Evolutionary conservation across 2,797 vertebrate species (phyloP).

Genomic region (Anas flavirostris): DNA sequence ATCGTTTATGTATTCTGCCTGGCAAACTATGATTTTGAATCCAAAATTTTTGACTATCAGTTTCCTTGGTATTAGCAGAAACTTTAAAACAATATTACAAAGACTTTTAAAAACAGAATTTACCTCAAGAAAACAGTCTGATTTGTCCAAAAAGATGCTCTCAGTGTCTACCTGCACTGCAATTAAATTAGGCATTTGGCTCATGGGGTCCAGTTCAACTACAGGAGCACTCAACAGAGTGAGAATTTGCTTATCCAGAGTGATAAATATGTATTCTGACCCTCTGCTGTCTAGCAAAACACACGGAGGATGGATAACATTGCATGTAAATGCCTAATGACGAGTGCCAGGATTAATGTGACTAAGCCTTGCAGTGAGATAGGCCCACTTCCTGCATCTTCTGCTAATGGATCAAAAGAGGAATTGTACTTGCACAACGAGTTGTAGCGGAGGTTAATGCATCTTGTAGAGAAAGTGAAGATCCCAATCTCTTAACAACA

Average conservation of each 20-base stretch:
- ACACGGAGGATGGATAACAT: constrained; percentile 79
- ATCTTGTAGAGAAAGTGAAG: constrained; percentile 80
- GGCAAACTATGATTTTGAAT: neutral
- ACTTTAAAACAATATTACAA: constrained; percentile 31
- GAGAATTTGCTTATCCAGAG: constrained; percentile 80
- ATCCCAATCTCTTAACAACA: constrained; percentile 80
- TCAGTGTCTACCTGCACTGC: neutral
- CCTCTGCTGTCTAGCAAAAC: constrained; percentile 75
- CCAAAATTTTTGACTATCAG: neutral
- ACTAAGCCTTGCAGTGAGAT: constrained; percentile 66
- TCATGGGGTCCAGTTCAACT: constrained; percentile 41
- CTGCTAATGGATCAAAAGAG: constrained; percentile 85
- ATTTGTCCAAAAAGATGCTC: constrained; percentile 3
- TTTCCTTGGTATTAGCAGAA: neutral
- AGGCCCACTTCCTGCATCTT: constrained; percentile 80
- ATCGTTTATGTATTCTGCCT: neutral
- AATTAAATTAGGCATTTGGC: constrained; percentile 29
- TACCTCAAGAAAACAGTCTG: constrained; percentile 39
- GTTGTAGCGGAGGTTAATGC: constrained; percentile 74
- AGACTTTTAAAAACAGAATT: constrained; percentile 14
- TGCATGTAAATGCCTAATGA: constrained; percentile 83
- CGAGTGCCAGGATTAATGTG: constrained; percentile 81
- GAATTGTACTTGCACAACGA: constrained; percentile 72
- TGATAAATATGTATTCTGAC: constrained; percentile 81
- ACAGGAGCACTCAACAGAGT: constrained; percentile 64